Evolutionary conservation across 2,888 invertebrate genomes (phyloP), one percentile per base, ranked within the genome.

Genomic region (Autographa gamma): DNA sequence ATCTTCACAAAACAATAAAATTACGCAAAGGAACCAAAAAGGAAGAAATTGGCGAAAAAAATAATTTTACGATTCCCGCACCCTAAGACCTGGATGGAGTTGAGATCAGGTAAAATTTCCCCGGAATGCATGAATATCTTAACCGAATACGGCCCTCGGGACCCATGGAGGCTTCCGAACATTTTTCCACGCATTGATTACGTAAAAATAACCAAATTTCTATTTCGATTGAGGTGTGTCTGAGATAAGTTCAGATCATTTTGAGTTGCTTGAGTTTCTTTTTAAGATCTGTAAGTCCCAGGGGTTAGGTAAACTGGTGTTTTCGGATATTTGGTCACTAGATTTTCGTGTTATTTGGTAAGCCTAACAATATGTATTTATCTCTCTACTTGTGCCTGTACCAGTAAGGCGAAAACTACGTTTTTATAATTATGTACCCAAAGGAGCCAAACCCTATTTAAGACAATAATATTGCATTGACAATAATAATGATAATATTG

Each of bases 41-140:
- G 31, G 34, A 56, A 65, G 63, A 41, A 76, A 34, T 41, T 64
- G 56, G 48, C 16, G 18, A 18, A 25, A 43, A 58, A 43, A 60
- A 81, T 60, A 31, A 56, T 60, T 69, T 66, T 59, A 60, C 41
- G 59, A 63, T 66, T 54, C 41, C 13, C 59, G n/a, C 59, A 38
- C 69, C 54, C 60, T 60, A 69, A 72, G 63, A 73, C 38, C 73
- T 73, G 71, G 73, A 41, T 70, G 64, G 41, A 38, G 38, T 11
- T 11, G 16, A 48, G 60, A 54, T 65, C 73, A 73, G 74, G 85
- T 83, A 77, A 73, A 76, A 71, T 16, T 69, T 71, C 52, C 48
- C 56, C 60, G 54, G 68, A 77, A 80, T 83, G 85, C 79, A 83
- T 85, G 81, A 83, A 83, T 83, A 85, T 80, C 81, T 83, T 83